Evolutionary conservation across 1,140 invertebrate genomes (phyloP).

Genomic region (Drosophila kepulauana): DNA sequence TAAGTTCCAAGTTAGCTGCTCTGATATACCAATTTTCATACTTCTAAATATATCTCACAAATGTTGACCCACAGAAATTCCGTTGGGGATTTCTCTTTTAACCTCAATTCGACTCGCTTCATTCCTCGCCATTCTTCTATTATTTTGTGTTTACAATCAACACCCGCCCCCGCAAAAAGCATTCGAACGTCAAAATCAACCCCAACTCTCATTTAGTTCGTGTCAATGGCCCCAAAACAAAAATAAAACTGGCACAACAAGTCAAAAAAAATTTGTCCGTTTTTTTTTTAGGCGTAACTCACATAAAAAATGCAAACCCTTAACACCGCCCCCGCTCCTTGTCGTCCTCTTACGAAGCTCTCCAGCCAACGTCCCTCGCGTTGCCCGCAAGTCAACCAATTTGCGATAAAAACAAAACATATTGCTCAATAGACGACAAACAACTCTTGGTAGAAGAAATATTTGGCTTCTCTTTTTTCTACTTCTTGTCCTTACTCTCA

Average conservation of each 20-base stretch:
- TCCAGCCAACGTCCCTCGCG: slow-evolving; percentile 9
- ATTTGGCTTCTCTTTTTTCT: slow-evolving; percentile 1
- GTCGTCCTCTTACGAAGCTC: neutral
- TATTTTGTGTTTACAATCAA: slow-evolving; percentile 5
- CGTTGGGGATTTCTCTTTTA: neutral
- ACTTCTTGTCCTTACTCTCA: neutral
- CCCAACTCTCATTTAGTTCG: slow-evolving; percentile 44
- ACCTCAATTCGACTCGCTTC: neutral
- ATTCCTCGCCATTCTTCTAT: neutral
- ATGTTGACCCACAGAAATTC: neutral
- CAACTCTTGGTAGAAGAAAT: slow-evolving; percentile 4
- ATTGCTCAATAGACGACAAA: slow-evolving; percentile 76
- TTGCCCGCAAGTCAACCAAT: slow-evolving; percentile 71
- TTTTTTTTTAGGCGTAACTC: slow-evolving; percentile 56
- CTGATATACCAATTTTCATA: too few relatives aligned
- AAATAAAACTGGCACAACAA: slow-evolving; percentile 65
- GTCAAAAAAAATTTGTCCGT: slow-evolving; percentile 43
- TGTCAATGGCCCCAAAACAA: slow-evolving; percentile 57
- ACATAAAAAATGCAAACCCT: slow-evolving; percentile 51
- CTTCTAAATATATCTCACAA: neutral
- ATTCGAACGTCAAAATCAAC: slow-evolving; percentile 23
- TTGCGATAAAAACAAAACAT: slow-evolving; percentile 82
- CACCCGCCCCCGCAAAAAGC: slow-evolving; percentile 3
- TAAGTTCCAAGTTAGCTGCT: too few relatives aligned
- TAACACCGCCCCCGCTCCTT: neutral